Evolutionary conservation across 2,113 vertebrate species (phyloP), one percentile per base, ranked within the genome.

Genomic region (Notiomystis cincta): DNA sequence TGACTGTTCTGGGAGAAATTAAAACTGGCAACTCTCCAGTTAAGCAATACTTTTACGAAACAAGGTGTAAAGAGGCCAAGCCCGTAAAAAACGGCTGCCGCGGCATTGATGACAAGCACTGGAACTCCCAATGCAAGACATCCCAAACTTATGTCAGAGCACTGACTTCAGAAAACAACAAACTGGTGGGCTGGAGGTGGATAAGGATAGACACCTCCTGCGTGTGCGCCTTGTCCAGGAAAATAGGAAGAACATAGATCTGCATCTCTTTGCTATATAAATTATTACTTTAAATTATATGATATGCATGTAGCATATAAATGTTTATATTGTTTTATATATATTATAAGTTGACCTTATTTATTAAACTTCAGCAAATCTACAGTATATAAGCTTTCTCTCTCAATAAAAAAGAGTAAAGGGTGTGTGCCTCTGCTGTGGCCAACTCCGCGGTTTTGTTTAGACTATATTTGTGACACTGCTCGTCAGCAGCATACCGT

Each of bases 211-310:
- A 99, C 98, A 99, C 99, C 5, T 99, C 99, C 60, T 99, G 99
- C 2, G 99, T 99, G 93, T 99, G 99, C 8, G 99, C 99, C 0
- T 97, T 99, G 96, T 99, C 99, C 8, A 98, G 98, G 87, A 99
- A 99, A 98, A 99, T 98, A 54, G 99, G 98, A 83, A 98, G 98
- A 98, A 99, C 99, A 97, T 99, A 97, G 98, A 89, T 96, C 94
- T 93, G 80, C 92, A 40, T 95, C 95, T 96, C 97, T 97, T 97
- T 87, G 94, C 98, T 97, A 98, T 99, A 99, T 99, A 99, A 99
- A 98, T 99, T 99, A 99, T 99, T 99, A 99, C 97, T 99, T 99
- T 99, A 99, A 99, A 98, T 99, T 99, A 99, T 99, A 99, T 98
- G 97, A 99, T 99, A 99, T 99, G 99, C 99, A 99, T 99, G 99